These are phyloP conservation scores for Halocaridina rubra DNA, from an alignment of 2,888 invertebrate species.

Conservation along the genomic window DNA sequence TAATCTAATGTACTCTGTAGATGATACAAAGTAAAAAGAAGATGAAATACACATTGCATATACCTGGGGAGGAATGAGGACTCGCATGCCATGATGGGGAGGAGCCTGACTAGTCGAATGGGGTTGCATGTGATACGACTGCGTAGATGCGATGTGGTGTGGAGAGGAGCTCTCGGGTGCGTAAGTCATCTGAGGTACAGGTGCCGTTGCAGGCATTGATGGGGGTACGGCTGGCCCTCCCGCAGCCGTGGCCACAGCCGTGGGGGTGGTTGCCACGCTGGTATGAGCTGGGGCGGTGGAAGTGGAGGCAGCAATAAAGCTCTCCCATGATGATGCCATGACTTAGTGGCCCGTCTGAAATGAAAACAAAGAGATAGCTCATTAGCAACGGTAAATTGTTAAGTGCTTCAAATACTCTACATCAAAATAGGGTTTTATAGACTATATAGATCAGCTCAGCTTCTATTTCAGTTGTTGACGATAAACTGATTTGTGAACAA, in stretches of 20 bases:
- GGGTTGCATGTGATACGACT: neutral
- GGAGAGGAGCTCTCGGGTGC: neutral
- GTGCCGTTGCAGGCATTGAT: slow-evolving; percentile 5
- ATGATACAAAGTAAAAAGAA: too few relatives aligned
- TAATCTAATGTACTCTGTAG: too few relatives aligned
- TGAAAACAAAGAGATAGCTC: neutral
- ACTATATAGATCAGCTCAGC: too few relatives aligned
- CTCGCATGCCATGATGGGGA: slow-evolving; percentile 32
- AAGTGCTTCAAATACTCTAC: neutral
- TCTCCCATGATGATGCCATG: slow-evolving; percentile 63
- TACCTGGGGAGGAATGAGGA: slow-evolving; percentile 29
- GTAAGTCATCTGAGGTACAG: slow-evolving; percentile 30
- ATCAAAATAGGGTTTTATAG: too few relatives aligned
- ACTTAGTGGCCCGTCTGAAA: neutral
- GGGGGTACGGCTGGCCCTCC: slow-evolving; percentile 2
- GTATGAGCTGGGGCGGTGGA: slow-evolving; percentile 35
- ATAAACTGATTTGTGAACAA: too few relatives aligned
- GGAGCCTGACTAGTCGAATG: slow-evolving; percentile 14
- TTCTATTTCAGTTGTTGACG: too few relatives aligned
- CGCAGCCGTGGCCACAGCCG: slow-evolving; percentile 1
- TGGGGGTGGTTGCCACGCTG: slow-evolving; percentile 36
- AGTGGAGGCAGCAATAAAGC: slow-evolving; percentile 44
- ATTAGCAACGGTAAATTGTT: neutral
- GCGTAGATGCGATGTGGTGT: slow-evolving; percentile 13
- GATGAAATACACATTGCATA: too few relatives aligned